phyloP scores from a whole-genome alignment of 2,888 invertebrate species.

The Pristionchus mayeri region DNA sequence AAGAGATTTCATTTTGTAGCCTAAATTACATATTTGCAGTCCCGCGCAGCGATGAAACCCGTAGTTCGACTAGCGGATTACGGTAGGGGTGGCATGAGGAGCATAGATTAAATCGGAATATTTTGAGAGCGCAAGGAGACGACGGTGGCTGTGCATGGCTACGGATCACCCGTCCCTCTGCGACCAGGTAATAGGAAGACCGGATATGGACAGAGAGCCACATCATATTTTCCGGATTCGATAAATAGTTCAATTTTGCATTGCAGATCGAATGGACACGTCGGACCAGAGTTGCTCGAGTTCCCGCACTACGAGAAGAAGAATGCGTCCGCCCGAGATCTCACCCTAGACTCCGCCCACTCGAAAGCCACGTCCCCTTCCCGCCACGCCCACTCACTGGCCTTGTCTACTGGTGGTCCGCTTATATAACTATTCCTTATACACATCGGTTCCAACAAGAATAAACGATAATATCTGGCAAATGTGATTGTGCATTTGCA shows the following conservation, averaged over 20 bases:
- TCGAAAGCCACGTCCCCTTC: neutral
- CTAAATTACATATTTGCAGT: neutral
- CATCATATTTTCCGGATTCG: neutral
- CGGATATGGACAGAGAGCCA: neutral
- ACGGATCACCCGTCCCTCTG: slow-evolving; percentile 3
- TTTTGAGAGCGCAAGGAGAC: neutral
- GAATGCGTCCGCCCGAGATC: neutral
- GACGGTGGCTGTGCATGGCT: neutral
- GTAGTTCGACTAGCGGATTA: slow-evolving; percentile 4
- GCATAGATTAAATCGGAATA: neutral
- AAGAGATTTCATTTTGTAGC: too few species aligned
- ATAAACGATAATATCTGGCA: slow-evolving; percentile 17
- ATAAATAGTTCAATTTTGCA: neutral
- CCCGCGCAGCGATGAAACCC: slow-evolving; percentile 19
- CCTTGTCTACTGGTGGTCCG: neutral
- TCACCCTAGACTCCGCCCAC: slow-evolving; percentile 14
- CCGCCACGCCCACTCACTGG: neutral
- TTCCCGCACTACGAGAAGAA: neutral
- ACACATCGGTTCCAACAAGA: neutral
- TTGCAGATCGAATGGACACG: neutral
- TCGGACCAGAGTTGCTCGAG: slow-evolving; percentile 13
- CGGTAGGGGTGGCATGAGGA: neutral
- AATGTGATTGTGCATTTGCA: too few species aligned
- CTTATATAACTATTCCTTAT: neutral
- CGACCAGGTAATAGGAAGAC: neutral